Evolutionary conservation across 2,888 invertebrate genomes (phyloP).

Genomic region (Myathropa florea): DNA sequence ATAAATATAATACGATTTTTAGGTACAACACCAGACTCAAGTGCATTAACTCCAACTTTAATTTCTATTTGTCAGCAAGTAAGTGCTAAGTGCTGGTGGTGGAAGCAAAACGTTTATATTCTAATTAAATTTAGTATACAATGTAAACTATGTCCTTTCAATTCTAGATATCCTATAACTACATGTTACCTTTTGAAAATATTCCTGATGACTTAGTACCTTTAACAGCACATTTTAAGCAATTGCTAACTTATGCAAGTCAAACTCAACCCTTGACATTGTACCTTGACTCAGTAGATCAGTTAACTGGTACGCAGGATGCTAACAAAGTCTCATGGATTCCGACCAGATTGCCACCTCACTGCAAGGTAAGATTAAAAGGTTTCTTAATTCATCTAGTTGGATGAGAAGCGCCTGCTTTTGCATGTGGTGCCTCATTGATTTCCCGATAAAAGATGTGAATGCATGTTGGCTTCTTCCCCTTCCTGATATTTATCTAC

Average conservation of each 20-base stretch:
- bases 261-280: slow-evolving; percentile 92
- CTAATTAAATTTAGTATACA: background rate
- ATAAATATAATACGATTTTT: slow-evolving; percentile 95
- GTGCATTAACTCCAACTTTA: slow-evolving; percentile 95
- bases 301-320: slow-evolving; percentile 95
- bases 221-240: slow-evolving; percentile 97
- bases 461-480: background rate
- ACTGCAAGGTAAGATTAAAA: slow-evolving; percentile 88
- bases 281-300: slow-evolving; percentile 98
- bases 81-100: too few relatives aligned
- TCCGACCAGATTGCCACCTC: slow-evolving; percentile 92
- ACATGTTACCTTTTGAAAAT: slow-evolving; percentile 93
- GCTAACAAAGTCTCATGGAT: slow-evolving; percentile 98
- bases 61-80: slow-evolving; percentile 98
- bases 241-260: slow-evolving; percentile 91
- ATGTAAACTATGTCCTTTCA: background rate
- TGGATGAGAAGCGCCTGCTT: background rate
- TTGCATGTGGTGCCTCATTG: background rate
- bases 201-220: slow-evolving; percentile 98
- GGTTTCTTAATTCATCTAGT: background rate
- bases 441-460: background rate
- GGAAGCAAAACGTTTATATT: too few relatives aligned
- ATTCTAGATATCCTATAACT: slow-evolving; percentile 93
- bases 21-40: slow-evolving; percentile 98
- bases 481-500: background rate